Percentiles rank a stretch among this genome's conserved stretches.
Conservation (phyloP, 1,140 invertebrate genomes). For the Drosophila arawakana region DNA sequence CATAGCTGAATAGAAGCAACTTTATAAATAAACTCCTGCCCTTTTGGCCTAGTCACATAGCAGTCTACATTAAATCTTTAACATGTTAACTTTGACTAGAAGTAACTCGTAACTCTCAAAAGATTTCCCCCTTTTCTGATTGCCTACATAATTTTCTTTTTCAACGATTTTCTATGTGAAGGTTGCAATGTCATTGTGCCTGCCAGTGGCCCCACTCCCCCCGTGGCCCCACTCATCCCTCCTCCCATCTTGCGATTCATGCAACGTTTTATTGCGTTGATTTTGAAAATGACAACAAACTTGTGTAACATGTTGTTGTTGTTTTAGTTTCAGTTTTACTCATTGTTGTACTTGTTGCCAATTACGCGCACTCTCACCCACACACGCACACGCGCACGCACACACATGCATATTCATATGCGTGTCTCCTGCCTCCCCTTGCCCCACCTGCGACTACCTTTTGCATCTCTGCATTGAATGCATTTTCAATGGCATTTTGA, state of each 20-base stretch:
- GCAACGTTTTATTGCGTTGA: slow-evolving; percentile 59
- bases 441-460: not conserved
- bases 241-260: not conserved
- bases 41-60: not conserved
- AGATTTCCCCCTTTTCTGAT: slow-evolving; percentile 27
- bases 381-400: slow-evolving; percentile 37
- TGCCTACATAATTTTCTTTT: slow-evolving; percentile 75
- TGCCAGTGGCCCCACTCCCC: not conserved
- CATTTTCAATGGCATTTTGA: slow-evolving; percentile 81
- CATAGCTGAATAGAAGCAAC: not conserved
- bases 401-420: slow-evolving; percentile 20
- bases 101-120: not conserved
- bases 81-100: not conserved
- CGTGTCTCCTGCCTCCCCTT: not conserved
- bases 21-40: not conserved
- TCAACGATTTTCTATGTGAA: slow-evolving; percentile 84
- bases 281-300: slow-evolving; percentile 68
- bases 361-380: slow-evolving; percentile 24
- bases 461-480: slow-evolving; percentile 58
- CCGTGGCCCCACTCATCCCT: not conserved
- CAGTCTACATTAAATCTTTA: not conserved
- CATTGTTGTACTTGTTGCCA: slow-evolving; percentile 30
- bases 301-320: slow-evolving; percentile 39
- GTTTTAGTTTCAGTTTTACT: not conserved
- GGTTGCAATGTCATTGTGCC: slow-evolving; percentile 70